A percentile compares a stretch with the other conserved stretches of the same genome.
These are phyloP conservation scores for Thamnophis elegans DNA, from an alignment of 2,797 vertebrate species.

Conservation along the genomic window DNA sequence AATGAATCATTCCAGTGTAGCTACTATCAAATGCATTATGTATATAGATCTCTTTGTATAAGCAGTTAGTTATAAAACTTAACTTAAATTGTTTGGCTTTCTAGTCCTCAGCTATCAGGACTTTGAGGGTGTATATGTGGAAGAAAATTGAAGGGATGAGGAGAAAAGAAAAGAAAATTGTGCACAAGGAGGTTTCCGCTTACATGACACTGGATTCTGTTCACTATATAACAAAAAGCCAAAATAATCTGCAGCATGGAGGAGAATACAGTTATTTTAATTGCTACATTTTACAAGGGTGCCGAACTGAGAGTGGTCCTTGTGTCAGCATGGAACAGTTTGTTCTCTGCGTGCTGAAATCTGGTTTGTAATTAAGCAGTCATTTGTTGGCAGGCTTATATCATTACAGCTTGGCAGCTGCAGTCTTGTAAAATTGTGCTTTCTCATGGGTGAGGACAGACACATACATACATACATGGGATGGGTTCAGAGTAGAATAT, in stretches of 20 bases:
- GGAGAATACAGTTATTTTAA: neutral
- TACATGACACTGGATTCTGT: neutral
- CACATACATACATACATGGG: constrained; percentile 20
- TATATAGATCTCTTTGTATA: neutral
- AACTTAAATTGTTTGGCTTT: neutral
- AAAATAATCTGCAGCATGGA: neutral
- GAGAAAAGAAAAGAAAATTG: neutral
- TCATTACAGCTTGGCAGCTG: constrained; percentile 57
- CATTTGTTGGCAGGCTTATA: constrained; percentile 43
- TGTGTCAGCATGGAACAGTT: constrained; percentile 1
- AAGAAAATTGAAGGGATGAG: neutral
- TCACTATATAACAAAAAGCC: neutral
- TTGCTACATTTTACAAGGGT: constrained; percentile 9
- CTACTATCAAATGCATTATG: neutral
- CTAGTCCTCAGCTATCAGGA: neutral
- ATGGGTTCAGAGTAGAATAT: neutral
- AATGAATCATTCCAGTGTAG: neutral
- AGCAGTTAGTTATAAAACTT: neutral
- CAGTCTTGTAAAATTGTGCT: neutral
- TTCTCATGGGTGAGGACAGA: constrained; percentile 44
- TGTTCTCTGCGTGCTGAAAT: neutral
- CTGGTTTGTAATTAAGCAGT: constrained; percentile 60
- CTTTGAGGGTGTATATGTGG: neutral
- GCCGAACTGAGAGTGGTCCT: constrained; percentile 19
- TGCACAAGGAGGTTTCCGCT: neutral